Evolutionary conservation across 2,888 invertebrate species (phyloP).

Genomic region (Ornithoptera priamus): DNA sequence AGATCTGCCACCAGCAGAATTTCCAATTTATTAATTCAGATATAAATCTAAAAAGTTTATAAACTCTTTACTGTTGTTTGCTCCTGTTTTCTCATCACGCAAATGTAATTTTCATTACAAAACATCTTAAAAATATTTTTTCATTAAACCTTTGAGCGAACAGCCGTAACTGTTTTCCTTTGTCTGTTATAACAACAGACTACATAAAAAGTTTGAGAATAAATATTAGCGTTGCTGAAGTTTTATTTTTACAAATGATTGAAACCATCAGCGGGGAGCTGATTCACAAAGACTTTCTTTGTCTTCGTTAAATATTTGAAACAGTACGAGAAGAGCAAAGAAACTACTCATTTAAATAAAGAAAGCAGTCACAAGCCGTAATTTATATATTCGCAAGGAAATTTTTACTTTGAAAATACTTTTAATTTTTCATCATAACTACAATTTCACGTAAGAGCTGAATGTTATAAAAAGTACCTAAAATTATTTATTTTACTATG

Average conservation of each 20-base stretch:
- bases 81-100: slow-evolving; percentile 5
- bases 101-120: slow-evolving; percentile 16
- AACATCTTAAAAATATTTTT: slow-evolving; percentile 18
- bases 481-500: too few relatives aligned
- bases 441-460: too few relatives aligned
- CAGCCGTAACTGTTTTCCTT: slow-evolving; percentile 17
- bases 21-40: slow-evolving; percentile 6
- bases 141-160: slow-evolving; percentile 18
- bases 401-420: neutral
- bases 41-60: slow-evolving; percentile 18
- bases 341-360: neutral
- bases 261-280: neutral
- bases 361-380: neutral
- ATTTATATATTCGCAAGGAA: neutral
- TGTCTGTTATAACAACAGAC: slow-evolving; percentile 19
- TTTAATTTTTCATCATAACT: neutral
- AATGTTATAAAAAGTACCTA: too few relatives aligned
- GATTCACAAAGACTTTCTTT: slow-evolving; percentile 3
- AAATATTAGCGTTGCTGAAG: slow-evolving; percentile 6
- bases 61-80: neutral
- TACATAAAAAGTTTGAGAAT: slow-evolving; percentile 17
- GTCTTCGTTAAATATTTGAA: slow-evolving; percentile 6
- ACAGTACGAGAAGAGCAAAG: neutral
- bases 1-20: neutral
- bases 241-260: slow-evolving; percentile 14